Evolutionary conservation across 92 coral and sea anemone species (phyloP).

Genomic region (Siderastrea siderea): DNA sequence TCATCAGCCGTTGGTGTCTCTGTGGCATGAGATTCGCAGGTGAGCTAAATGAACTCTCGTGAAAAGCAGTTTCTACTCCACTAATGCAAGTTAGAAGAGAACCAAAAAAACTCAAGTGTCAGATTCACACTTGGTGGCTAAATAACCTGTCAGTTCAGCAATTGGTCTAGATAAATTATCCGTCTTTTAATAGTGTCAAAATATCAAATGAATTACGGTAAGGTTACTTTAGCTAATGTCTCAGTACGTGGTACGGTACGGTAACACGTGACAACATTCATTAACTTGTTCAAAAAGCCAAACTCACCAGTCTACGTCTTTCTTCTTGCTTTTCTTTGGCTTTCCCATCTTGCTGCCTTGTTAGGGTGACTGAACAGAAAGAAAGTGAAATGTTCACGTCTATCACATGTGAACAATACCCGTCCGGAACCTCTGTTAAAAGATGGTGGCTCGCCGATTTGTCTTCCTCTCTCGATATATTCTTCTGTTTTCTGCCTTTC

Average conservation of each 20-base stretch:
- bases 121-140: too few species aligned
- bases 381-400: background rate
- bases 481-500: background rate
- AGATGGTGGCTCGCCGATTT: conserved; percentile 7
- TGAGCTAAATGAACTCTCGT: too few species aligned
- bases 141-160: too few species aligned
- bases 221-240: too few species aligned
- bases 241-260: background rate
- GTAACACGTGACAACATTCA: conserved; percentile 8
- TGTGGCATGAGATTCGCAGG: too few species aligned
- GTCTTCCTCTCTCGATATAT: conserved; percentile 13
- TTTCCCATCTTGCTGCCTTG: conserved; percentile 76
- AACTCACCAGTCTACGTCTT: conserved; percentile 95
- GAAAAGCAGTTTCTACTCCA: too few species aligned
- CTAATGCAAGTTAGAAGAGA: too few species aligned
- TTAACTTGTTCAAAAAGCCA: background rate
- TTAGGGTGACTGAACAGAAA: background rate
- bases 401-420: background rate
- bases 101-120: too few species aligned
- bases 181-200: too few species aligned
- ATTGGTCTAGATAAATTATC: too few species aligned
- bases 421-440: background rate
- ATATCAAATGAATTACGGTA: too few species aligned
- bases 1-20: too few species aligned
- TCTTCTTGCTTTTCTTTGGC: conserved; percentile 95